phyloP scores from a whole-genome alignment of 2,888 invertebrate genomes.

The Polietes domitor region DNA sequence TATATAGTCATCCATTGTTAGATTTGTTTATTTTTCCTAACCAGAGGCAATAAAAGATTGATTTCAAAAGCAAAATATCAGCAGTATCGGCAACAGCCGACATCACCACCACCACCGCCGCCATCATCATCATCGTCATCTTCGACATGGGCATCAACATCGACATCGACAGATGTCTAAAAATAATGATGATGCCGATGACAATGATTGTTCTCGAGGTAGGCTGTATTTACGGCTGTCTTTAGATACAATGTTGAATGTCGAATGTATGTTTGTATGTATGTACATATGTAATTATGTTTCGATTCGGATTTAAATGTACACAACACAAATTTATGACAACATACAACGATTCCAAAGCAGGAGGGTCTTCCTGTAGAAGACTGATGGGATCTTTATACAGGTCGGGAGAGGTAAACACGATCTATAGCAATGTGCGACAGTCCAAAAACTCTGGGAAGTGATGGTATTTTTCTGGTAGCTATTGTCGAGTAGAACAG shows the following conservation, averaged over 20 bases:
- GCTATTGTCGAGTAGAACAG: too few species aligned
- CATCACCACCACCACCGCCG: not conserved
- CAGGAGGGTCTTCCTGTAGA: not conserved
- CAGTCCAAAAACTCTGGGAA: too few species aligned
- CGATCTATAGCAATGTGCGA: too few species aligned
- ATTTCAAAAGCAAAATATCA: constrained; percentile 5
- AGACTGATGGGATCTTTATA: not conserved
- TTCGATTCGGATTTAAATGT: not conserved
- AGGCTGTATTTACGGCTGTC: not conserved
- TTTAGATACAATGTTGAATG: too few species aligned
- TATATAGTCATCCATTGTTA: not conserved
- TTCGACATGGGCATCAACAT: not conserved
- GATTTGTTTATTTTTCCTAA: constrained; percentile 33
- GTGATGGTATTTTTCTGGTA: too few species aligned
- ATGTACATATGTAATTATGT: too few species aligned
- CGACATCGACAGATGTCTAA: constrained; percentile 34
- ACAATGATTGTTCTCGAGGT: not conserved
- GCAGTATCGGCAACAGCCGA: not conserved
- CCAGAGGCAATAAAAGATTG: constrained; percentile 41
- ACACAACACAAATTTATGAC: constrained; percentile 5
- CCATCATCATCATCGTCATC: too few species aligned
- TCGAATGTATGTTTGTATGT: not conserved
- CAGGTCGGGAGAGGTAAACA: too few species aligned
- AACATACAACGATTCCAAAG: not conserved
- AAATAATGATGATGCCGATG: constrained; percentile 26